Base-by-base conservation (phyloP, 2,113 vertebrate species). In the Pangasianodon gigas region DNA sequence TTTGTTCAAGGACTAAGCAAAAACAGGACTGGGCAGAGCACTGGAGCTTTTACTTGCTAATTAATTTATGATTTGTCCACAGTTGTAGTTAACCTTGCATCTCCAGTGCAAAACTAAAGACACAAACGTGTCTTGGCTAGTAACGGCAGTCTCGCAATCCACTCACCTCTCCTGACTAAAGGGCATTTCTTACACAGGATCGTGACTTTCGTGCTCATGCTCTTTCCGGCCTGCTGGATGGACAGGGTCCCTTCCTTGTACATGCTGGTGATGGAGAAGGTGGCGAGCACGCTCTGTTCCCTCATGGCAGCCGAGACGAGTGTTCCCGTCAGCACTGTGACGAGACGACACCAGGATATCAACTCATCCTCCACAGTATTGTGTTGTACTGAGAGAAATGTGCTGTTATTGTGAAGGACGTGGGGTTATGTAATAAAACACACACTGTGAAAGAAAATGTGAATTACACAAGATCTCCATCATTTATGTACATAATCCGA, bases 151-250 rank as follows among this genome's bases (percentile, higher is more conserved):
- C 37, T 37, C 37, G 37, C 7, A 4, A 44, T 14, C 37, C 56
- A 71, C 85, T 86, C 48, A 96, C 97, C 97, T 96, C 97, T 96
- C 89, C 96, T 95, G 94, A 97, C 94, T 56, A 96, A 94, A 74
- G 97, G 97, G 87, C 97, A 97, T 84, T 97, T 97, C 92, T 95
- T 97, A 92, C 97, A 98, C 46, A 97, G 92, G 89, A 97, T 95
- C 3, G 89, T 24, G 80, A 97, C 91, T 93, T 94, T 97, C 92
- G 96, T 94, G 41, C 97, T 98, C 96, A 97, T 96, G 69, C 91
- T 96, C 94, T 98, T 97, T 86, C 97, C 97, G 0, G 97, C 97
- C 92, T 97, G 97, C 46, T 97, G 97, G 81, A 98, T 96, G 80
- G 96, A 95, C 94, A 98, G 88, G 82, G 92, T 96, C 65, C 97